These are phyloP conservation scores for Netelia fuscicornis DNA, from an alignment of 2,888 invertebrate genomes.

Conservation along the genomic window DNA sequence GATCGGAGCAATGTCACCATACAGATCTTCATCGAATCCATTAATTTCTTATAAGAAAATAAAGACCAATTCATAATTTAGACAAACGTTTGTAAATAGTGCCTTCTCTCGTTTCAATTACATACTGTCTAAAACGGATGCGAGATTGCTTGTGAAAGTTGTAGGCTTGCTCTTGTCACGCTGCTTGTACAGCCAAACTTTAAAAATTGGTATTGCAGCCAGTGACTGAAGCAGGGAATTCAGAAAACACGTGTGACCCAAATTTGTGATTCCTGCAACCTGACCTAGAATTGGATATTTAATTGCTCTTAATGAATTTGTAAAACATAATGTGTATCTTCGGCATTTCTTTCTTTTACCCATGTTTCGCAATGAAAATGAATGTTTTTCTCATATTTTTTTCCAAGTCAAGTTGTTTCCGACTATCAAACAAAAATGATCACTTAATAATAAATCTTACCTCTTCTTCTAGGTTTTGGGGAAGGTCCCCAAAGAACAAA, in stretches of 20 bases:
- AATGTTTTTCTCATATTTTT: neutral
- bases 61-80: constrained; percentile 28
- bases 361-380: no score
- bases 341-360: no score
- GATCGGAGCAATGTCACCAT: constrained; percentile 80
- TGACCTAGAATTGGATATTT: constrained; percentile 86
- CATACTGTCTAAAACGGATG: constrained; percentile 91
- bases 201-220: constrained; percentile 94
- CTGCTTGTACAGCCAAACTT: constrained; percentile 91
- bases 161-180: constrained; percentile 89
- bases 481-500: constrained; percentile 94
- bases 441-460: constrained; percentile 68
- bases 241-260: constrained; percentile 96
- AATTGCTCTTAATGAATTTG: neutral
- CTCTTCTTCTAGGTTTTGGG: constrained; percentile 86
- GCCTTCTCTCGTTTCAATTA: constrained; percentile 15
- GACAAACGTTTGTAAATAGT: neutral
- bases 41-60: constrained; percentile 77
- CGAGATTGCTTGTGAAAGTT: constrained; percentile 90
- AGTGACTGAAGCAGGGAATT: constrained; percentile 96
- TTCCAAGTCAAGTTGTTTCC: neutral
- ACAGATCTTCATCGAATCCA: constrained; percentile 80
- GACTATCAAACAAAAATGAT: neutral
- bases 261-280: constrained; percentile 94
- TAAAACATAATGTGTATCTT: neutral